Base-by-base conservation (phyloP, 1,140 invertebrate species). In the Eumaeus atala region DNA sequence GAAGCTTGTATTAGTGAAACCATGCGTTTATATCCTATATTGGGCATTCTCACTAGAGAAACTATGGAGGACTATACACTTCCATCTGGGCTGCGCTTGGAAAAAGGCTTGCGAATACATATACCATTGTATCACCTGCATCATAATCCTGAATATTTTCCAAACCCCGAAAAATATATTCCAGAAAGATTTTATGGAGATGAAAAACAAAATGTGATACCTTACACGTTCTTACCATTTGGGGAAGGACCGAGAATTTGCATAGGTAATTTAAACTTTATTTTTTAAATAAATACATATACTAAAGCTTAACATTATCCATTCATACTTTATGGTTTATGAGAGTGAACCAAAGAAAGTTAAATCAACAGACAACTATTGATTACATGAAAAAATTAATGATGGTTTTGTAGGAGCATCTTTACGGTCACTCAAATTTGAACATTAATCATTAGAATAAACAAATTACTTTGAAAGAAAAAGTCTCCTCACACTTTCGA, bases 171-270 rank as follows among this genome's bases (percentile, higher is more conserved):
- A 3, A 33, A 28, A 7, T 72, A 56, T 17, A 48, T 50, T 0
- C 69, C 69, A 9, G 64, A 63, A 50, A 60, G 69, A 28, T 69
- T 69, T 44, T 51, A 65, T 9, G 61, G 58, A 1, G 51, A 60
- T n/a, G 61, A 63, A 28, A 66, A 63, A n/a, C 54, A 56, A 12
- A 66, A 57, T 6, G 52, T 71, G 1, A 62, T 50, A 14, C 56
- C 61, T 9, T 72, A 35, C 35, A 64, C 60, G 3, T 68, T 61
- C 51, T n/a, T 70, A 38, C 64, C 67, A 4, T 70, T 70, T 50
- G 67, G 67, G 17, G 64, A 64, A 55, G 67, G 68, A 36, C 59
- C 58, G 5, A 61, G 68, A 18, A 51, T 61, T 17, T 72, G 69
- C 53, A 61, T 72, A 34, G 69, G 69, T 72, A 61, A 62, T 40